Evolutionary conservation across 2,888 invertebrate species (phyloP).

Genomic region (Cephonodes hylas): DNA sequence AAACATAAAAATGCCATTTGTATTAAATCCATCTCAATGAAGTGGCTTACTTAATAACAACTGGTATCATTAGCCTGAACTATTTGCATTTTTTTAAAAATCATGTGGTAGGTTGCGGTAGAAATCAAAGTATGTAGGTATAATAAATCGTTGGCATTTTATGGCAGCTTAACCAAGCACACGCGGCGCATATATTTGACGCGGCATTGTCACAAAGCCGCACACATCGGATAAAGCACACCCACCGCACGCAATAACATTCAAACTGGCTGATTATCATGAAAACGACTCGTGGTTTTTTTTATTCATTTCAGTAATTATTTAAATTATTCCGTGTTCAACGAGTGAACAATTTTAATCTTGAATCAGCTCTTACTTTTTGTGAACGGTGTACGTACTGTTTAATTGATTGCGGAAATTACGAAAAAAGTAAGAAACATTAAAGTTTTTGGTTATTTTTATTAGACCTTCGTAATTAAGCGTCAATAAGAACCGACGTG

Average conservation of each 20-base stretch:
- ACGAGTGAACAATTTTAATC: neutral
- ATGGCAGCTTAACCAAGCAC: neutral
- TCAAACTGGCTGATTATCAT: neutral
- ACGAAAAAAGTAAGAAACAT: neutral
- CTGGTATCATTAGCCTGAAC: neutral
- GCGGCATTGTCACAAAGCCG: neutral
- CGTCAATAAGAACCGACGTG: neutral
- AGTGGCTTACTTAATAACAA: neutral
- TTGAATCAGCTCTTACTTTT: neutral
- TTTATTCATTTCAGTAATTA: neutral
- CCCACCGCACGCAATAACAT: neutral
- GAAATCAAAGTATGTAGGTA: neutral
- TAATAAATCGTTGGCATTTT: neutral
- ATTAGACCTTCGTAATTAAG: neutral
- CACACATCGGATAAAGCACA: neutral
- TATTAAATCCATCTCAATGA: neutral
- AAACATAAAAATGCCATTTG: neutral
- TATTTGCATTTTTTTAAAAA: neutral
- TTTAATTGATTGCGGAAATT: neutral
- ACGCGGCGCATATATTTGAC: neutral
- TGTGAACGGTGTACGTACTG: neutral
- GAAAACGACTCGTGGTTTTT: neutral
- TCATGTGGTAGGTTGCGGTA: neutral
- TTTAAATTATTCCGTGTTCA: neutral
- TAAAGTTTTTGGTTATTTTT: neutral